phyloP scores from a whole-genome alignment of 2,888 invertebrate species.

The Brachynemurus nebulosus region DNA sequence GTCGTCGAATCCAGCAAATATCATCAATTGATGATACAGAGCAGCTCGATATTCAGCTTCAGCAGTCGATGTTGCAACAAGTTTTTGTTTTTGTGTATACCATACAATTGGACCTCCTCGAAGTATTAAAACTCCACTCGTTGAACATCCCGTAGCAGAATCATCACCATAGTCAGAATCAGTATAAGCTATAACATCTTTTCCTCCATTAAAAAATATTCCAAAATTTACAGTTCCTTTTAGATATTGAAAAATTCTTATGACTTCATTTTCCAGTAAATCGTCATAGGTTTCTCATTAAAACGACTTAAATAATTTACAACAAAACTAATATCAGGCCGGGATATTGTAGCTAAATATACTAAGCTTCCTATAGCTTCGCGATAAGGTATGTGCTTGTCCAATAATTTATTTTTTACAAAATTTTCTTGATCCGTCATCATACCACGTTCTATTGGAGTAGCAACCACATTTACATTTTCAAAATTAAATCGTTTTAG shows the following conservation, averaged over 20 bases:
- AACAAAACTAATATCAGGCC: conserved; percentile 22
- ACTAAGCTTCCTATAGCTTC: conserved; percentile 19
- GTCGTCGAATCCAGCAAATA: conserved; percentile 13
- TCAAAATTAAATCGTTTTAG: conserved; percentile 11
- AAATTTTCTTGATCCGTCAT: conserved; percentile 7
- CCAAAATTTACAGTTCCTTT: conserved; percentile 16
- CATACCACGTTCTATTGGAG: conserved; percentile 18
- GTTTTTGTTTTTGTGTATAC: conserved; percentile 18
- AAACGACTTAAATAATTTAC: conserved; percentile 20
- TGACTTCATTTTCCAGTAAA: conserved; percentile 18
- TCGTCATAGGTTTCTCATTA: conserved; percentile 14
- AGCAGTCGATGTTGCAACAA: conserved; percentile 13
- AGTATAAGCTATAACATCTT: conserved; percentile 13
- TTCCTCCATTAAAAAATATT: conserved; percentile 19
- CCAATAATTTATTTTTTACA: conserved; percentile 4
- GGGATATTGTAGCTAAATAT: conserved; percentile 19
- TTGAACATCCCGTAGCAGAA: conserved; percentile 16
- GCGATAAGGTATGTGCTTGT: conserved; percentile 14
- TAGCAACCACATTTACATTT: conserved; percentile 4
- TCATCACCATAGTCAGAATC: conserved; percentile 19
- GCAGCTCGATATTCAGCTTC: conserved; percentile 19
- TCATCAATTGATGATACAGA: conserved; percentile 14
- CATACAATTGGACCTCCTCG: conserved; percentile 22
- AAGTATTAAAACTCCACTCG: conserved; percentile 20
- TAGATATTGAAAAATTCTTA: conserved; percentile 17